Evolutionary conservation across 2,113 vertebrate genomes (phyloP).

Genomic region (Myiopsitta monachus): DNA sequence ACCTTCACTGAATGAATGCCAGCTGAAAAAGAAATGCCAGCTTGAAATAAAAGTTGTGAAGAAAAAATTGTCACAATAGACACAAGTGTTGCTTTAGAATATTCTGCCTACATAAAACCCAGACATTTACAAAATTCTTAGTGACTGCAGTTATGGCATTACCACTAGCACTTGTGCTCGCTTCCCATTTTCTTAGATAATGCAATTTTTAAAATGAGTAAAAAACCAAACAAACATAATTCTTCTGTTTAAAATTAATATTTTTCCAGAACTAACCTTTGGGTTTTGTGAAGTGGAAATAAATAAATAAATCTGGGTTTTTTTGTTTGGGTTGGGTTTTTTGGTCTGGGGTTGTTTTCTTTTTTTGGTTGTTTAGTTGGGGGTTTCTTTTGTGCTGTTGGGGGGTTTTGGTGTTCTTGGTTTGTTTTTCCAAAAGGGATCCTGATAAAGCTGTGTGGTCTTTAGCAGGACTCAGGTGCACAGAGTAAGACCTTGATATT

Average conservation of each 20-base stretch:
- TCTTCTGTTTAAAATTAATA: background rate
- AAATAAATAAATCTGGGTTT: background rate
- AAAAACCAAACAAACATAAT: background rate
- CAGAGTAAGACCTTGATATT: background rate
- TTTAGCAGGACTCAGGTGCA: background rate
- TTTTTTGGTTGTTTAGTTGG: background rate
- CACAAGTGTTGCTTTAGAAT: background rate
- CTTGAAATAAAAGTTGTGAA: background rate
- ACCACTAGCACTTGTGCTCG: background rate
- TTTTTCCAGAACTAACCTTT: background rate
- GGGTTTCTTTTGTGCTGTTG: background rate
- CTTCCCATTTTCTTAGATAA: background rate
- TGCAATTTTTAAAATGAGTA: background rate
- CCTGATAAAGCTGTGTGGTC: background rate
- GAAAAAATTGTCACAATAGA: background rate
- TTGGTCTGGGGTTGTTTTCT: background rate
- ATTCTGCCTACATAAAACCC: background rate
- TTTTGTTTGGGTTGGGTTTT: background rate
- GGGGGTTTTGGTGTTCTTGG: background rate
- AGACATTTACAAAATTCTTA: background rate
- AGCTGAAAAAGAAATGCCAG: background rate
- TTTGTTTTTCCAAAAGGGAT: background rate
- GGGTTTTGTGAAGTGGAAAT: background rate
- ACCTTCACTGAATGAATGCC: background rate
- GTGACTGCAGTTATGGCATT: background rate